Evolutionary conservation across 64 coral and sea anemone genomes (phyloP).

Genomic region (Montipora capricornis): DNA sequence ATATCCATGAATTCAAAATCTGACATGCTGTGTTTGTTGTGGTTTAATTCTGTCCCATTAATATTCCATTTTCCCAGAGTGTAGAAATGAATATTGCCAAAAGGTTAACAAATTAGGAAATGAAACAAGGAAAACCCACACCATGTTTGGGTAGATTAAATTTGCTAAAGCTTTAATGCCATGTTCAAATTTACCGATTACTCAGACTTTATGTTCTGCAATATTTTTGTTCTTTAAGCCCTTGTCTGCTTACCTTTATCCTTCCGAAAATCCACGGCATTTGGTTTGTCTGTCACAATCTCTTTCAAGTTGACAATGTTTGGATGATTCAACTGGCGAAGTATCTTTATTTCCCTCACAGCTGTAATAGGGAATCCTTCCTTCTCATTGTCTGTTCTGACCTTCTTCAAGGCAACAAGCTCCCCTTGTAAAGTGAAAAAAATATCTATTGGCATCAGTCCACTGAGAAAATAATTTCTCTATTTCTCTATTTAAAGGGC

Average conservation of each 20-base stretch:
- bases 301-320: constrained; percentile 99
- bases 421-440: constrained; percentile 66
- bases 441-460: neutral
- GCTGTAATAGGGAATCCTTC: constrained; percentile 99
- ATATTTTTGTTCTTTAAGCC: neutral
- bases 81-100: too few species aligned
- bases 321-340: constrained; percentile 88
- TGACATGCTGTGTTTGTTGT: too few species aligned
- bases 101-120: too few species aligned
- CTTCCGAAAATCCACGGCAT: constrained; percentile 96
- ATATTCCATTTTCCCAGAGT: too few species aligned
- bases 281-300: constrained; percentile 99
- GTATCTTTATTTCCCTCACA: constrained; percentile 97
- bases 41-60: too few species aligned
- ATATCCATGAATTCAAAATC: neutral
- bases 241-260: constrained; percentile 86
- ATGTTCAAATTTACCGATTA: too few species aligned
- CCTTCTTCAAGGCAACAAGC: constrained; percentile 95
- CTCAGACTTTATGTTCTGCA: too few species aligned
- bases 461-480: neutral
- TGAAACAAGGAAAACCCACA: too few species aligned
- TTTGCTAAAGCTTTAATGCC: too few species aligned
- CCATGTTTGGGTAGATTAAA: too few species aligned
- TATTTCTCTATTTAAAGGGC: too few species aligned
- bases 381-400: constrained; percentile 97